Base-by-base conservation (phyloP, 2,113 vertebrate species). In the Austrofundulus limnaeus region DNA sequence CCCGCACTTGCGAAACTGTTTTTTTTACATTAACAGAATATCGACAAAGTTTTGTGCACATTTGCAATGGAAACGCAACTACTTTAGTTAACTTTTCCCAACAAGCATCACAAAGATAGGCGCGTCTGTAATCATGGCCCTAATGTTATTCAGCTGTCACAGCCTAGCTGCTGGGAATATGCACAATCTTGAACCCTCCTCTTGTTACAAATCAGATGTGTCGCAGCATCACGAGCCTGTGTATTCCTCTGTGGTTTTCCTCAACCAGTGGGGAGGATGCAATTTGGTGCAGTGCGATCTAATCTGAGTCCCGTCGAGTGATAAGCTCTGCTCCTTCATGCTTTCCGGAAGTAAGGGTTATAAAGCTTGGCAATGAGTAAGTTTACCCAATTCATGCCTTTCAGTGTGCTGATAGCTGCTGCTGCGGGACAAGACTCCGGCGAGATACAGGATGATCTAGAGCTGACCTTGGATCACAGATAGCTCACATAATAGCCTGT, bases 241-340 rank as follows among this genome's bases (percentile, higher is more conserved):
- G 71, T 71, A 85, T 86, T 83, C 74, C 61, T 75, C 70, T 69
- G 65, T 78, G 78, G 66, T 72, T 75, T n/a, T 83, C 59, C 55
- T 54, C 28, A 80, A 77, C 58, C 34, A 41, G 72, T 67, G 72
- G 66, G 76, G 72, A 45, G 80, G 84, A 82, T 90, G 90, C 78
- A 80, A 88, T 90, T 91, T 91, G 83, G 82, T 88, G 82, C 85
- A 82, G 78, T 71, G 72, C 87, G 87, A 91, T 91, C 86, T 91
- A 91, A 92, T 92, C 90, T 80, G 54, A 84, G 73, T 78, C 84
- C 71, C 84, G 80, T 66, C 52, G 54, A 68, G 84, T 75, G 87
- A 91, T 91, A 90, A 89, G 77, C 81, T 81, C 57, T 61, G 71
- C 51, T 75, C 82, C 60, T 78, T 71, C 67, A 66, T 57, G 72